Evolutionary conservation across 2,888 invertebrate species (phyloP), one percentile per base, ranked within the genome.

Genomic region (Amphipyra berbera): DNA sequence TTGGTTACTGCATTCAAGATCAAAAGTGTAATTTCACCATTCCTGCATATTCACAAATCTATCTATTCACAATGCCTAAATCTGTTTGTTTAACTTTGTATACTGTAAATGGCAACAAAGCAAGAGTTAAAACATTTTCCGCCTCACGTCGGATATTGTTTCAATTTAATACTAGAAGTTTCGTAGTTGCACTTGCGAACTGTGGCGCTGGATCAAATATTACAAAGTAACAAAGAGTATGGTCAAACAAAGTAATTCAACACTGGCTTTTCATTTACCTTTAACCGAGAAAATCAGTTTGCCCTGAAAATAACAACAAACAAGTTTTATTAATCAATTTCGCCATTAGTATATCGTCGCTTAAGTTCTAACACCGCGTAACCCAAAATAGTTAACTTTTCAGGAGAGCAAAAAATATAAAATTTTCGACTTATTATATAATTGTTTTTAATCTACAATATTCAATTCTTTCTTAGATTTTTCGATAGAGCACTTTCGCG

Each of bases 271-370:
- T 33, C 38, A 27, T 44, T 68, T 40, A 21, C 38, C 41, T 41
- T 21, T 38, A 21, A 53, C 42, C 12, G 15, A 42, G 46, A 13
- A 57, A 69, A 73, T 60, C 41, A 30, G 57, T 62, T 61, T 47
- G 21, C 50, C 30, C 45, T 46, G 46, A 61, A 65, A 73, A 49
- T 70, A 54, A 67, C 55, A 72, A 69, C 45, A 58, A 67, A 63
- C 56, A 57, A 70, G 58, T 70, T 77, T 70, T 72, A 68, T 68
- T 61, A 50, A 70, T 63, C 53, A 61, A 61, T 68, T 69, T 65
- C 46, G 53, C 35, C 60, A 67, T 57, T 66, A 8, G 10, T 47
- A 44, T 33, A 42, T n/a, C n/a, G n/a, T n/a, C n/a, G n/a, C n/a
- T n/a, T n/a, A n/a, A n/a, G n/a, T n/a, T n/a, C n/a, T n/a, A n/a